Conservation (phyloP, 2,888 invertebrate species). For the Alloscopus bannaensis region DNA sequence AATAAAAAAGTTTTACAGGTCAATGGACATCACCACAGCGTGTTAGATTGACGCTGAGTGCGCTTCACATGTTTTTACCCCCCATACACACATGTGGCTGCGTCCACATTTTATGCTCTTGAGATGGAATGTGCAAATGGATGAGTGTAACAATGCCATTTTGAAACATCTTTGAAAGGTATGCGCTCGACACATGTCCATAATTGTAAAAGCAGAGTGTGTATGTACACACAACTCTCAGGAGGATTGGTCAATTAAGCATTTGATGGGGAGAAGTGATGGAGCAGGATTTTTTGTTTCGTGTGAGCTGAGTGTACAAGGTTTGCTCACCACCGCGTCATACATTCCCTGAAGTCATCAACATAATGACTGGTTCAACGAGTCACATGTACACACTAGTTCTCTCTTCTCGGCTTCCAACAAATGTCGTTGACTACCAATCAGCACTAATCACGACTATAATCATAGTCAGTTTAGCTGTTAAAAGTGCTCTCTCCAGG, state of each 20-base stretch:
- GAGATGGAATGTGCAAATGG: constrained; percentile 42
- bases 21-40: constrained; percentile 38
- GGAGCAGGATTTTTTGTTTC: neutral
- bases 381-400: too few relatives aligned
- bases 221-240: neutral
- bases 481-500: constrained; percentile 24
- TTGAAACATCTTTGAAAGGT: neutral
- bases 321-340: constrained; percentile 25
- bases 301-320: neutral
- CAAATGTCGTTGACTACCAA: constrained; percentile 38
- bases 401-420: too few relatives aligned
- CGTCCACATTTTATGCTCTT: too few relatives aligned
- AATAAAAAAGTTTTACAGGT: constrained; percentile 33
- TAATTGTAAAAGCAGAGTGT: neutral
- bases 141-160: constrained; percentile 9
- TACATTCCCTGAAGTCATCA: constrained; percentile 52
- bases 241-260: constrained; percentile 28
- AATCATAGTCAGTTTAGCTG: constrained; percentile 29
- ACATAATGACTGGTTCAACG: constrained; percentile 32
- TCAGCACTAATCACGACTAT: constrained; percentile 47
- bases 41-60: neutral
- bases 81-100: constrained; percentile 8
- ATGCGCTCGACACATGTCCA: neutral
- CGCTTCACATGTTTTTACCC: neutral
- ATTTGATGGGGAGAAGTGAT: neutral